phyloP scores from a whole-genome alignment of 2,888 invertebrate species.

The Mycogona germanica region DNA sequence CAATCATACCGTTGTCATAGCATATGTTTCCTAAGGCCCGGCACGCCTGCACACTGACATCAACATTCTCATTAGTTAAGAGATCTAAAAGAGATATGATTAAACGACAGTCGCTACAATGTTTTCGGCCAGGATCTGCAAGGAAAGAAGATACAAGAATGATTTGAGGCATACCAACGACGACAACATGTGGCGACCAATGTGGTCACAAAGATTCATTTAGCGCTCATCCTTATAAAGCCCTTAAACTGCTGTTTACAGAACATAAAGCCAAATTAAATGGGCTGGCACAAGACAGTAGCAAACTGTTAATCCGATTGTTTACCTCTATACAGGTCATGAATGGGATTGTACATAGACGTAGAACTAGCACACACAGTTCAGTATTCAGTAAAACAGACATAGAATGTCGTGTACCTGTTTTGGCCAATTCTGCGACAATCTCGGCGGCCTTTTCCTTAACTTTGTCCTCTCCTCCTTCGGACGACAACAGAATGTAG shows the following conservation, averaged over 20 bases:
- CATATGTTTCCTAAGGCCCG: conserved; percentile 79
- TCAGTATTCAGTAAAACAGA: no score
- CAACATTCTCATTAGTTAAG: conserved; percentile 27
- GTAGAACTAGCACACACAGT: no score
- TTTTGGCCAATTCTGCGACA: conserved; percentile 64
- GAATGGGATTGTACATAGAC: no score
- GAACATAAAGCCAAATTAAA: no score
- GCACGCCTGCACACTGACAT: conserved; percentile 55
- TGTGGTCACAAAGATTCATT: no score
- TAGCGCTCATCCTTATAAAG: no score
- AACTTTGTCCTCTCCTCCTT: conserved; percentile 21
- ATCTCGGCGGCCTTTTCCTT: conserved; percentile 47
- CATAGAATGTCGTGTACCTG: conserved; percentile 32
- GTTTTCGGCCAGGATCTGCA: conserved; percentile 53
- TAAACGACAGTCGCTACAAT: conserved; percentile 39
- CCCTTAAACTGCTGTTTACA: no score
- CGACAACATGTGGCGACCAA: background rate
- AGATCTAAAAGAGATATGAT: conserved; percentile 30
- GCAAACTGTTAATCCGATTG: no score
- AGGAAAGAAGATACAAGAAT: conserved; percentile 9
- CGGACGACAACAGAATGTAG: background rate
- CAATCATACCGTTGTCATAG: conserved; percentile 60
- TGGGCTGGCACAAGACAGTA: no score
- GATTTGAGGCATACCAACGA: no score
- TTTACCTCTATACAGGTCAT: no score